Evolutionary conservation across 2,888 invertebrate species (phyloP), one percentile per base, ranked within the genome.

Genomic region (Drosophila neotestacea): DNA sequence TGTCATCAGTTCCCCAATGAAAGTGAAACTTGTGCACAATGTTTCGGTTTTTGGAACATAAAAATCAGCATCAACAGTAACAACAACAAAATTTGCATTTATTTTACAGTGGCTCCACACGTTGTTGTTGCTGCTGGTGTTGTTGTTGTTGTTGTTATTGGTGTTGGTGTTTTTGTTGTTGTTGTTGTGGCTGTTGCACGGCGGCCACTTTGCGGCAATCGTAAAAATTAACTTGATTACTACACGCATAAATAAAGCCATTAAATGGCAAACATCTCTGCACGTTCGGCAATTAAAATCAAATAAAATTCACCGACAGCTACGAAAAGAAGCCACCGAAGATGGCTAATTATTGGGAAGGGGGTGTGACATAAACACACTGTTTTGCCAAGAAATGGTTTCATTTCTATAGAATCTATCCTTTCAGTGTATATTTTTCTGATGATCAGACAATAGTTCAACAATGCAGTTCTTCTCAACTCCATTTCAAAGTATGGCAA

Each of bases 201-300:
- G 39, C 48, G 61, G 41, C 36, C 54, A 32, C 56, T 79, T 62
- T 70, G 66, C 84, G 80, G 81, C 83, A 84, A 84, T 84, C 84
- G 84, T 89, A 89, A 84, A 84, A 84, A 84, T 84, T 84, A 87
- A 84, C 79, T 86, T 84, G 81, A 84, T 87, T 87, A 87, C 89
- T 76, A 78, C 89, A 81, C 81, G 84, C 85, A 84, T 84, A 84
- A 84, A 89, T 84, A 87, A 89, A 84, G 89, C 82, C 88, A 84
- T 84, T 84, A 84, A 89, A 87, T 73, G 70, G 71, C 73, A 65
- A 77, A 87, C 70, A 81, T 81, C 73, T 78, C 39, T 27, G 70
- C 65, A 72, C 51, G 69, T 60, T 16, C 67, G 34, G 79, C 89
- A 84, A 89, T 89, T 89, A 85, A 85, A 84, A 70, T 84, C 88